A percentile compares a stretch with the other conserved stretches of the same genome.
Conservation (phyloP, 1,140 invertebrate genomes). For the Drosophila lacertosa region DNA sequence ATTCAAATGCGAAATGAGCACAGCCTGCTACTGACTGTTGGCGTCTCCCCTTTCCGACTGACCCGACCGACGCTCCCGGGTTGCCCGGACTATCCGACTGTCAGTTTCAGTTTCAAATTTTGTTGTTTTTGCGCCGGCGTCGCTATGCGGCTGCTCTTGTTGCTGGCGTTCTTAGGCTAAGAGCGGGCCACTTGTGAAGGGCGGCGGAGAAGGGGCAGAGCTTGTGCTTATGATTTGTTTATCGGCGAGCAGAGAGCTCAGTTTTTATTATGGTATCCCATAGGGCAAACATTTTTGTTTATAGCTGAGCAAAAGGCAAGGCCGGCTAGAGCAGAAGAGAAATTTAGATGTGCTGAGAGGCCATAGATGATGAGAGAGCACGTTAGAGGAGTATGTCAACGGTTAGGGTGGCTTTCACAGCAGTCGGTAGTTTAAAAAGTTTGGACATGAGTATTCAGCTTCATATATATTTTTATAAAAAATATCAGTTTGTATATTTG, state of each 20-base stretch:
- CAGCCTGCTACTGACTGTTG: conserved; percentile 29
- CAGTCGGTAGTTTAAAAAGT: conserved; percentile 14
- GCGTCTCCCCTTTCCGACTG: background rate
- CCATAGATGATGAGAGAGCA: background rate
- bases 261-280: conserved; percentile 11
- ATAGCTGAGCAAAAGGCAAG: conserved; percentile 54
- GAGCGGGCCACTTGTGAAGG: background rate
- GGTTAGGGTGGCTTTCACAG: conserved; percentile 10
- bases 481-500: conserved; percentile 19
- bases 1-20: conserved; percentile 80
- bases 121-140: conserved; percentile 38
- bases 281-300: conserved; percentile 62
- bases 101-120: conserved; percentile 26
- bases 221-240: conserved; percentile 66
- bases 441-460: too few species aligned
- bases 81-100: conserved; percentile 4
- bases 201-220: background rate
- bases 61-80: background rate
- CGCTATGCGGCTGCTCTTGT: conserved; percentile 37
- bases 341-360: conserved; percentile 25
- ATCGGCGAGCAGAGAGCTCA: conserved; percentile 39
- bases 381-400: background rate
- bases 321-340: conserved; percentile 47
- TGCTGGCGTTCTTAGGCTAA: conserved; percentile 7
- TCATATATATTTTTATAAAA: too few species aligned